Evolutionary conservation across 2,113 vertebrate genomes (phyloP).

Genomic region (Prinia subflava): DNA sequence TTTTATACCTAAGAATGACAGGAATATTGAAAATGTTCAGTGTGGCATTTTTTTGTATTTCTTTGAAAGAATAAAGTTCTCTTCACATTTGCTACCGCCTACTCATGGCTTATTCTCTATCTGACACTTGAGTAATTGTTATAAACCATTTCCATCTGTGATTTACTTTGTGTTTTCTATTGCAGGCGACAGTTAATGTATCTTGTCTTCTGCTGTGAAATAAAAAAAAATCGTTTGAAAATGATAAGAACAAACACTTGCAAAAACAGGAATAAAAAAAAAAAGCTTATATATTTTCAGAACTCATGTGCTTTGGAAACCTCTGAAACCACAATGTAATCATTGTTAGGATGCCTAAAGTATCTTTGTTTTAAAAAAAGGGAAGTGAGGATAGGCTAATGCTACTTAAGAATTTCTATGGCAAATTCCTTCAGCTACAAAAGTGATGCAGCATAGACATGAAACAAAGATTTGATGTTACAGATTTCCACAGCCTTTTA

Average conservation of each 20-base stretch:
- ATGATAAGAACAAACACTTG: background rate
- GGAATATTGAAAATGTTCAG: constrained; percentile 30
- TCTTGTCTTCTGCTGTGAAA: constrained; percentile 21
- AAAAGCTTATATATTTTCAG: background rate
- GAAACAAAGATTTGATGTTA: background rate
- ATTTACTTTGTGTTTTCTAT: constrained; percentile 27
- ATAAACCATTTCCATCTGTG: constrained; percentile 41
- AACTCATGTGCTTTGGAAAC: background rate
- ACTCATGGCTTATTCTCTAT: background rate
- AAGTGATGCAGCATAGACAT: background rate
- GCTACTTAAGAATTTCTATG: background rate
- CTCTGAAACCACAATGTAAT: background rate
- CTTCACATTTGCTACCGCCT: background rate
- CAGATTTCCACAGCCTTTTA: background rate
- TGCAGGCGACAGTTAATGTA: constrained; percentile 26
- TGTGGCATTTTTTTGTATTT: background rate
- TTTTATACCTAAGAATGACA: background rate
- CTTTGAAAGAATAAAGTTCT: constrained; percentile 3
- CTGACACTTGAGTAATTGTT: constrained; percentile 50
- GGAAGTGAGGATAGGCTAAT: background rate
- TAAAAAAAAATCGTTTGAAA: background rate
- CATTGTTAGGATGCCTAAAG: background rate
- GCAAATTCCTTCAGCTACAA: background rate
- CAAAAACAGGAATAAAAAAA: background rate
- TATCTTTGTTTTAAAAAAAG: background rate